Evolutionary conservation across 2,797 vertebrate genomes (phyloP).

Genomic region (Sternarchorhynchus goeldii): DNA sequence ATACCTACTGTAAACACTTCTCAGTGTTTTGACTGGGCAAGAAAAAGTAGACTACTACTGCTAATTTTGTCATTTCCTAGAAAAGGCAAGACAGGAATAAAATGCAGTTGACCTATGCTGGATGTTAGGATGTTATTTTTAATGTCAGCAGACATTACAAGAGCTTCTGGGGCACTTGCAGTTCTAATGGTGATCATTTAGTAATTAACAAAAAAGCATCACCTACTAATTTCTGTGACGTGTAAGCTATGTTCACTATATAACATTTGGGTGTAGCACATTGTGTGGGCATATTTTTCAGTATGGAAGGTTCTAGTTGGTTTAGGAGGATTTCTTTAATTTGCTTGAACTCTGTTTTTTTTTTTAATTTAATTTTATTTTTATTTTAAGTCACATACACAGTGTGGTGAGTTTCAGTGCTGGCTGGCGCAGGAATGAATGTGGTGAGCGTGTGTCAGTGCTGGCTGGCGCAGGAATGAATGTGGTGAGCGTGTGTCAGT

Average conservation of each 20-base stretch:
- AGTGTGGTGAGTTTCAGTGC: constrained; percentile 49
- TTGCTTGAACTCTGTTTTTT: constrained; percentile 33
- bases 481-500: constrained; percentile 48
- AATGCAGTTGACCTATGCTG: neutral
- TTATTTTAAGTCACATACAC: constrained; percentile 29
- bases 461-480: constrained; percentile 37
- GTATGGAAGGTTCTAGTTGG: constrained; percentile 20
- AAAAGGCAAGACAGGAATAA: neutral
- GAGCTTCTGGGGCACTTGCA: neutral
- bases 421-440: constrained; percentile 43
- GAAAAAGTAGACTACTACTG: neutral
- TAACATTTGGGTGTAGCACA: neutral
- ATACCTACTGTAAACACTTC: constrained; percentile 32
- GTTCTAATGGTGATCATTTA: neutral
- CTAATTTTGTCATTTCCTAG: neutral
- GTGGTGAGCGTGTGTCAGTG: constrained; percentile 47
- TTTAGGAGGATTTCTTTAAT: constrained; percentile 34
- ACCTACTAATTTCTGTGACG: neutral
- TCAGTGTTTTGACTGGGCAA: neutral
- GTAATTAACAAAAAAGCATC: neutral
- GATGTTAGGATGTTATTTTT: neutral
- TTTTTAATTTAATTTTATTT: constrained; percentile 11
- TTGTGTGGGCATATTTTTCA: constrained; percentile 13
- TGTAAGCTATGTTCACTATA: neutral
- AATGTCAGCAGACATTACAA: neutral